Base-by-base conservation (phyloP, 1,140 invertebrate species). In the Eumeta japonica region DNA sequence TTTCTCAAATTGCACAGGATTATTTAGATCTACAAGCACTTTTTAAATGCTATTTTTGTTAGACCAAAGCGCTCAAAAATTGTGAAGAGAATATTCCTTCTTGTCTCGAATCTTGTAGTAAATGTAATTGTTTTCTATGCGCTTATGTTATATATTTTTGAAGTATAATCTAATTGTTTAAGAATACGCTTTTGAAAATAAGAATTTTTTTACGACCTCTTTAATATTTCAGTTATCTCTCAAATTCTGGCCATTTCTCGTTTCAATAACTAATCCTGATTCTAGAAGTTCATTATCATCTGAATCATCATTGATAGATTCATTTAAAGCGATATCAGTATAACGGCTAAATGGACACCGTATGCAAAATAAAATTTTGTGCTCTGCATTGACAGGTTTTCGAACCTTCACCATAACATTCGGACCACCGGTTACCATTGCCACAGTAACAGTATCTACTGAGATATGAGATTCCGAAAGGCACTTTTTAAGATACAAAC, bases 161-260 rank as follows among this genome's bases (percentile, higher is more conserved):
- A n/a, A n/a, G n/a, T n/a, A n/a, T n/a, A n/a, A n/a, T n/a, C n/a
- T n/a, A n/a, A n/a, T n/a, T n/a, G n/a, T n/a, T n/a, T n/a, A n/a
- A n/a, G n/a, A n/a, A n/a, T n/a, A n/a, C n/a, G 39, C 36, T 38
- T 44, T 44, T 13, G 39, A 39, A 44, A 44, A 31, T 31, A 11
- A 44, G 27, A 31, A 44, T 44, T 39, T 44, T 27, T 44, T 44
- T 31, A 44, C 18, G 13, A 44, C 4, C 5, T 39, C 37, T 24
- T 44, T 44, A 35, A 44, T 44, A 28, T 44, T 44, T 19, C 12
- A 10, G 37, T 39, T 28, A 24, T 27, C n/a, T 11, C 32, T 44
- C 16, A 44, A 39, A 28, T 39, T 37, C 19, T 10, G 16, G 13
- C 18, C 24, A 35, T 39, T 39, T 44, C 15, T 13, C 11, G 36